Evolutionary conservation across 2,797 vertebrate genomes (phyloP).

Genomic region (Coranthus polyacanthus): DNA sequence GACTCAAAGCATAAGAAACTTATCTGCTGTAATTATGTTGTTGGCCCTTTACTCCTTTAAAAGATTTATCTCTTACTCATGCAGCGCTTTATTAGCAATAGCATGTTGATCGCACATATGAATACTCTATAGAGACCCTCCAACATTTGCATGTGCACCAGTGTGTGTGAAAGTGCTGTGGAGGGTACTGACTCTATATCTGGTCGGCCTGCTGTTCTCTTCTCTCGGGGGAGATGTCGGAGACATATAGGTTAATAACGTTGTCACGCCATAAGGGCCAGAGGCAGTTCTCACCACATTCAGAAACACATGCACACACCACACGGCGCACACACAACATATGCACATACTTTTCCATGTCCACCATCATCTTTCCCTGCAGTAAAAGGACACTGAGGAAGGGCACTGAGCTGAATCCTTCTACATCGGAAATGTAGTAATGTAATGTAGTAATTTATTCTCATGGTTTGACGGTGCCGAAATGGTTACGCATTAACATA

Average conservation of each 20-base stretch:
- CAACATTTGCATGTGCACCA: slow-evolving; percentile 27
- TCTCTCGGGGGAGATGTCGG: slow-evolving; percentile 37
- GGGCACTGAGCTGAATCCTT: slow-evolving; percentile 56
- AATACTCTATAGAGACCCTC: slow-evolving; percentile 1
- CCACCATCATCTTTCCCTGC: slow-evolving; percentile 7
- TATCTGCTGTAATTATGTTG: slow-evolving; percentile 24
- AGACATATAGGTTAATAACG: slow-evolving; percentile 76
- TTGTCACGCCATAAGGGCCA: slow-evolving; percentile 54
- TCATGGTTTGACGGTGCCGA: slow-evolving; percentile 6
- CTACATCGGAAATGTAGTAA: slow-evolving; percentile 44
- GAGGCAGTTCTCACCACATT: slow-evolving; percentile 47
- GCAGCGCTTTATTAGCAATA: slow-evolving; percentile 10
- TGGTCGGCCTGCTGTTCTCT: slow-evolving; percentile 51
- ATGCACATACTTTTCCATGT: slow-evolving; percentile 11
- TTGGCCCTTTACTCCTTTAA: slow-evolving; percentile 13
- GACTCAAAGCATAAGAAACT: slow-evolving; percentile 29
- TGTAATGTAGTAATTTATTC: slow-evolving; percentile 25
- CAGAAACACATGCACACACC: slow-evolving; percentile 16
- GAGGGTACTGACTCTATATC: slow-evolving; percentile 38
- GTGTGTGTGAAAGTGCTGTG: slow-evolving; percentile 17
- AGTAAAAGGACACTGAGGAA: slow-evolving; percentile 49
- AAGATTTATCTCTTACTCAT: not conserved
- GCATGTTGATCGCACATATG: slow-evolving; percentile 1
- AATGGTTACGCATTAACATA: slow-evolving; percentile 36
- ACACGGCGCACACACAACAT: slow-evolving; percentile 17